A percentile compares a stretch with the other conserved stretches of the same genome.
Evolutionary conservation across 2,888 invertebrate species (phyloP).

Genomic region (Proisotoma minuta): DNA sequence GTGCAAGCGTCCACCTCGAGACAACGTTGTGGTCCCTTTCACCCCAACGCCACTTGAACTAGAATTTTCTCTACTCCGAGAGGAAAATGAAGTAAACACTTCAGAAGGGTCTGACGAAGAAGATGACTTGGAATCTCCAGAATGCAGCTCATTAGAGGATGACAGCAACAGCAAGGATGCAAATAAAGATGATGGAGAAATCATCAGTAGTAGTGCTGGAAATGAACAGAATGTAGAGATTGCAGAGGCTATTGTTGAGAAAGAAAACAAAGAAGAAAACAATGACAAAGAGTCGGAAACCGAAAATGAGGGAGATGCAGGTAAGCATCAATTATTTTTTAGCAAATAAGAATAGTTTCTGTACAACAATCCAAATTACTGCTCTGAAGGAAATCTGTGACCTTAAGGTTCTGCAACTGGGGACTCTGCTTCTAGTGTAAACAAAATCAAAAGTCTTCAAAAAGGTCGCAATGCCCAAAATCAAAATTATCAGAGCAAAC

Average conservation of each 20-base stretch:
- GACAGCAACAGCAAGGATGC: no score
- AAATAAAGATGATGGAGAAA: no score
- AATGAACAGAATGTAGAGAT: no score
- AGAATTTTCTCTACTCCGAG: background rate
- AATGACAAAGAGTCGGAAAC: background rate
- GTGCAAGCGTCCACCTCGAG: background rate
- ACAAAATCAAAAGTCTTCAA: no score
- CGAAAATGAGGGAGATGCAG: background rate
- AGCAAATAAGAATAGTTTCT: no score
- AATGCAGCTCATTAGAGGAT: no score
- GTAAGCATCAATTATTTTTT: background rate
- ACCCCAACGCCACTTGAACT: background rate
- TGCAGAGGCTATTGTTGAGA: background rate
- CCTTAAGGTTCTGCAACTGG: no score
- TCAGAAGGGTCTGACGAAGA: background rate
- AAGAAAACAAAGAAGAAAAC: background rate
- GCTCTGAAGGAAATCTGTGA: no score
- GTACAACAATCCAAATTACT: background rate
- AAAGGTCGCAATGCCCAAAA: no score
- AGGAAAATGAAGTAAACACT: background rate
- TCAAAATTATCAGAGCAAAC: no score
- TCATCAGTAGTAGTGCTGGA: no score
- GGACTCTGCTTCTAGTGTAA: no score
- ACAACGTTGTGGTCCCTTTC: background rate
- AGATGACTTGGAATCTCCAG: background rate